A percentile compares a stretch with the other conserved stretches of the same genome.
Conservation (phyloP, 2,113 vertebrate genomes). For the Odontophorus gujanensis region DNA sequence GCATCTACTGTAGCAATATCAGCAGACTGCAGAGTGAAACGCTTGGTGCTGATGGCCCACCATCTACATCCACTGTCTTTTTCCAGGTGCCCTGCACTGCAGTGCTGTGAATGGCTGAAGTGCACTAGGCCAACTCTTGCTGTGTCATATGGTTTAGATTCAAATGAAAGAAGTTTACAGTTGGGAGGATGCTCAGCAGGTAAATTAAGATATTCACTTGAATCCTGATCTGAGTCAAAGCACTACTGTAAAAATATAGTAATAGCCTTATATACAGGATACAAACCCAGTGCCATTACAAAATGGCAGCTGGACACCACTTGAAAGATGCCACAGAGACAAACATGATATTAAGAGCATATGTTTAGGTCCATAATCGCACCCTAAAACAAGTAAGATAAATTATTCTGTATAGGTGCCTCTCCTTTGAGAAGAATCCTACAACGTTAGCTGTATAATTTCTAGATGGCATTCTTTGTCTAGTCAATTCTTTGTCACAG, state of each 20-base stretch:
- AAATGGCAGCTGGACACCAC: not conserved
- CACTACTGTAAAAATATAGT: not conserved
- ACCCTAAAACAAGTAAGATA: not conserved
- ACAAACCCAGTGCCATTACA: not conserved
- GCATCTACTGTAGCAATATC: not conserved
- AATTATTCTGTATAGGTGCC: not conserved
- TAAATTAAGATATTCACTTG: not conserved
- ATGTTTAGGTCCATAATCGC: not conserved
- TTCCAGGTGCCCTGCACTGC: not conserved
- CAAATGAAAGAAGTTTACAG: not conserved
- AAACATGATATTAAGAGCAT: not conserved
- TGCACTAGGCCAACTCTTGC: not conserved
- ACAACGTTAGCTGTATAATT: not conserved
- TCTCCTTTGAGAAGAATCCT: not conserved
- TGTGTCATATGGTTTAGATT: not conserved
- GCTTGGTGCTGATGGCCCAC: not conserved
- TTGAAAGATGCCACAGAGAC: not conserved
- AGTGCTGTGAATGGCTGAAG: not conserved
- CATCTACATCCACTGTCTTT: not conserved
- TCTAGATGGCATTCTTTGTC: not conserved
- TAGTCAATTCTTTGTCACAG: not conserved
- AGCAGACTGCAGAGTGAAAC: not conserved
- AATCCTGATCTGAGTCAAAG: not conserved
- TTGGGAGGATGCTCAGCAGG: not conserved
- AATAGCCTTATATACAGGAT: not conserved